Conservation (phyloP, 2,113 vertebrate species). For the Cisticola juncidis region DNA sequence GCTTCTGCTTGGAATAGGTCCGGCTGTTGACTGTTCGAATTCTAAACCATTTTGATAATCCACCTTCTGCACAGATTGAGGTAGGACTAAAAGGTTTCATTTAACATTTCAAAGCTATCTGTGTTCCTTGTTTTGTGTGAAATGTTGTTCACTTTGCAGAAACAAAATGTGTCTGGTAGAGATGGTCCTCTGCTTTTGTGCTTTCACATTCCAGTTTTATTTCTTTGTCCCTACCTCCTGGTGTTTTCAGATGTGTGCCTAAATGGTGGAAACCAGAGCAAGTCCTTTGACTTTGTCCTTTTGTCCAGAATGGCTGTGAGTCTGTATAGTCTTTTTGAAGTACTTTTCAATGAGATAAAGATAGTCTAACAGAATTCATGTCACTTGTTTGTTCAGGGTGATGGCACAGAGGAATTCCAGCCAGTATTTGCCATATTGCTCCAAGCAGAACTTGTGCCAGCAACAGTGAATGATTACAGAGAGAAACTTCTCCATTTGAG, state of each 20-base stretch:
- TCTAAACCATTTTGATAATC: constrained; percentile 86
- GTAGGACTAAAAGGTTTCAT: constrained; percentile 67
- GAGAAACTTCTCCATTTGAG: constrained; percentile 93
- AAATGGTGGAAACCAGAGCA: neutral
- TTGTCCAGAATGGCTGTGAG: neutral
- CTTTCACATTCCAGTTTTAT: neutral
- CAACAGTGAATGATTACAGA: constrained; percentile 91
- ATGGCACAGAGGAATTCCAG: constrained; percentile 72
- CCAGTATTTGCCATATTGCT: constrained; percentile 83
- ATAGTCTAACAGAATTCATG: neutral
- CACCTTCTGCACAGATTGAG: constrained; percentile 75
- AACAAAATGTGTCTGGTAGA: neutral
- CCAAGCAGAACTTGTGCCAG: constrained; percentile 91
- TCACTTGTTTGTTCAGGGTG: constrained; percentile 70
- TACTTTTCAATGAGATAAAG: neutral
- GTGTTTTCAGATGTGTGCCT: neutral
- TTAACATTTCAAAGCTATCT: neutral
- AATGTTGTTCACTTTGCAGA: neutral
- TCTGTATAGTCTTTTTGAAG: neutral
- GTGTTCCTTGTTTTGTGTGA: neutral
- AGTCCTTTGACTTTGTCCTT: neutral
- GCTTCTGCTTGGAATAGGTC: constrained; percentile 74
- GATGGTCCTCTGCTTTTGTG: neutral
- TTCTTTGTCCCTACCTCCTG: neutral
- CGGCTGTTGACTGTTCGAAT: constrained; percentile 90